Percentiles rank a stretch among this genome's conserved stretches.
These are phyloP conservation scores for Poecilus cupreus DNA, from an alignment of 2,888 invertebrate genomes.

Conservation along the genomic window DNA sequence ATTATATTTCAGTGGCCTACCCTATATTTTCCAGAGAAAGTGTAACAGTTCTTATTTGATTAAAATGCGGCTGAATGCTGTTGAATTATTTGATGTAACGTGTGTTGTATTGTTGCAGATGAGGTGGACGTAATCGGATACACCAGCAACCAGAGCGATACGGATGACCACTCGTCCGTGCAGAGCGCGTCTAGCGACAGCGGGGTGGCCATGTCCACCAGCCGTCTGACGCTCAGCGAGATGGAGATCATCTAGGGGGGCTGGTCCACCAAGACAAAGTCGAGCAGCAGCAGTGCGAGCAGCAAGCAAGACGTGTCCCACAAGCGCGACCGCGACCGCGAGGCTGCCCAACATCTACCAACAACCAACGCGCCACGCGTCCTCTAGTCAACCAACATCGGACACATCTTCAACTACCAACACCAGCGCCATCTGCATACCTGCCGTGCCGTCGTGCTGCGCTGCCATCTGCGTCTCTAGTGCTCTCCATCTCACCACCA, in stretches of 20 bases:
- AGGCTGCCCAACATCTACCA: constrained; percentile 37
- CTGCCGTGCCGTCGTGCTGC: background rate
- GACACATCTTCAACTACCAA: background rate
- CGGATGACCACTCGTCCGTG: constrained; percentile 87
- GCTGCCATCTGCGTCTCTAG: constrained; percentile 14
- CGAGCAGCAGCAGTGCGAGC: constrained; percentile 5
- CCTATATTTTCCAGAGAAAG: too few relatives aligned
- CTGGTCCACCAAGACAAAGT: constrained; percentile 21
- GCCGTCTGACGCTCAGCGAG: constrained; percentile 79
- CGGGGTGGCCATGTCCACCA: constrained; percentile 82
- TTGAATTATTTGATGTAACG: too few relatives aligned
- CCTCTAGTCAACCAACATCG: constrained; percentile 69
- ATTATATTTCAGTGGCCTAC: too few relatives aligned
- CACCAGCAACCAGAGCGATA: constrained; percentile 89
- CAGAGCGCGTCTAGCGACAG: constrained; percentile 84
- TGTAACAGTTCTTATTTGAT: too few relatives aligned
- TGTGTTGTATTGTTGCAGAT: constrained; percentile 75
- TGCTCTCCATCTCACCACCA: constrained; percentile 1
- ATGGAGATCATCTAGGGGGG: constrained; percentile 74
- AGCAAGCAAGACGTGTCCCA: background rate
- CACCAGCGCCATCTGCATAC: background rate
- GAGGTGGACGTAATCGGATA: constrained; percentile 91
- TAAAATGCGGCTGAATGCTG: too few relatives aligned
- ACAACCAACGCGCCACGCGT: constrained; percentile 63
- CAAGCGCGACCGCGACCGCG: constrained; percentile 1